Percentiles rank a stretch among this genome's conserved stretches.
phyloP scores from a whole-genome alignment of 1,140 invertebrate species.

The Ruditapes philippinarum region DNA sequence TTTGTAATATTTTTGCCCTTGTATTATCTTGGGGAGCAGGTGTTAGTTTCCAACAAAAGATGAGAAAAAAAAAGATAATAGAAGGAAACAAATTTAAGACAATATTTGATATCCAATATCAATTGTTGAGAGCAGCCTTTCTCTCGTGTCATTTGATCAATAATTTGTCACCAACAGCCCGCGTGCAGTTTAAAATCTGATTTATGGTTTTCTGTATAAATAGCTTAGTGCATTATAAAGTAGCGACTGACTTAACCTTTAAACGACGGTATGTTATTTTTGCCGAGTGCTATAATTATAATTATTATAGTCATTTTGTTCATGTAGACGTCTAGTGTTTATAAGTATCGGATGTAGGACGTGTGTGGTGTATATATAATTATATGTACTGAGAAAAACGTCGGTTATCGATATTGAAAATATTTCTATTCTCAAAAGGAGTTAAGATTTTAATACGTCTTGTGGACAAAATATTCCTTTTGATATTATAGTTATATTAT shows the following conservation, averaged over 20 bases:
- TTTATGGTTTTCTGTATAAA: background rate
- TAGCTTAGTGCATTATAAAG: background rate
- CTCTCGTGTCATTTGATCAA: background rate
- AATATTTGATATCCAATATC: background rate
- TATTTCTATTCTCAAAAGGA: too few species aligned
- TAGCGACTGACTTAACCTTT: background rate
- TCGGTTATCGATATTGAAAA: too few species aligned
- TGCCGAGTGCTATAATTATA: too few species aligned
- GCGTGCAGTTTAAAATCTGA: background rate
- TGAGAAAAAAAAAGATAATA: background rate
- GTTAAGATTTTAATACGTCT: too few species aligned
- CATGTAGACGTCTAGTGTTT: background rate
- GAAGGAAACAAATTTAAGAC: background rate
- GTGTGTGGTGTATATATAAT: too few species aligned
- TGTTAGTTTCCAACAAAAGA: too few species aligned
- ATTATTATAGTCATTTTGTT: background rate
- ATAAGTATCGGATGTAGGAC: background rate
- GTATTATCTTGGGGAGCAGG: too few species aligned
- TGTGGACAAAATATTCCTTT: too few species aligned
- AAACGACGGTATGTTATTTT: background rate
- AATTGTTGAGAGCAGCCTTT: background rate
- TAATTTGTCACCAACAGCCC: conserved; percentile 27
- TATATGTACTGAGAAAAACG: too few species aligned
- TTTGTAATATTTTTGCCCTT: too few species aligned
- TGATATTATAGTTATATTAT: too few species aligned